Evolutionary conservation across 2,888 invertebrate genomes (phyloP), one percentile per base, ranked within the genome.

Genomic region (Conus canariensis): DNA sequence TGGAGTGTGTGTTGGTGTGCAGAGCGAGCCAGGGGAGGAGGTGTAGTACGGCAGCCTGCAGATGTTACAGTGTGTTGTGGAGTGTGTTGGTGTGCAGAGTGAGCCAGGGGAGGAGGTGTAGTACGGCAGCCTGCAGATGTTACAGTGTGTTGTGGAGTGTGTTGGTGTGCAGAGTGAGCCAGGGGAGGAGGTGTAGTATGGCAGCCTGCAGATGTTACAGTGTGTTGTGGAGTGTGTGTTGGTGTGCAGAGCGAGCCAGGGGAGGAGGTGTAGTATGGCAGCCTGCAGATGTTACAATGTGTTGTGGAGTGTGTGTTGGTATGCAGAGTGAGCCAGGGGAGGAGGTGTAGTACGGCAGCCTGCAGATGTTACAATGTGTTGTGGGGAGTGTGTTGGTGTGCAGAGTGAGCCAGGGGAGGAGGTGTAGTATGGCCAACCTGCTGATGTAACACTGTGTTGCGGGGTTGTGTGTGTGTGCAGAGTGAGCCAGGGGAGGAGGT

Each of bases 1-100:
- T 30, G 45, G 45, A 3, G 2, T 45, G 45, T 45, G 45, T 45
- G 30, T 30, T 30, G 30, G 45, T 45, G 45, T 45, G 6, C 90
- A 93, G 92, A 89, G 88, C 64, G 89, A 89, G 85, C 89, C 89
- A 19, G 85, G 90, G 14, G 93, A 93, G 67, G 93, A 92, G 74
- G 91, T 83, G 2, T 92, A 92, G 60, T 90, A 91, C 30, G 91
- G 91, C 16, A 95, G 95, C 90, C 93, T 96, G 60, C 93, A 30
- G 30, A 30, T 30, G 30, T 30, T 30, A 30, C 30, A 30, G 2
- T 30, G 30, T 30, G 30, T 30, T 30, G 30, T 30, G 45, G 45
- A 3, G 2, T 45, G 45, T 45, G 30, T 30, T 30, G 30, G 45
- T 45, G 45, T 45, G 6, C 90, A 93, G 92, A 89, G 88, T 74